phyloP scores from a whole-genome alignment of 2,113 vertebrate genomes.

The Trachemys scripta region DNA sequence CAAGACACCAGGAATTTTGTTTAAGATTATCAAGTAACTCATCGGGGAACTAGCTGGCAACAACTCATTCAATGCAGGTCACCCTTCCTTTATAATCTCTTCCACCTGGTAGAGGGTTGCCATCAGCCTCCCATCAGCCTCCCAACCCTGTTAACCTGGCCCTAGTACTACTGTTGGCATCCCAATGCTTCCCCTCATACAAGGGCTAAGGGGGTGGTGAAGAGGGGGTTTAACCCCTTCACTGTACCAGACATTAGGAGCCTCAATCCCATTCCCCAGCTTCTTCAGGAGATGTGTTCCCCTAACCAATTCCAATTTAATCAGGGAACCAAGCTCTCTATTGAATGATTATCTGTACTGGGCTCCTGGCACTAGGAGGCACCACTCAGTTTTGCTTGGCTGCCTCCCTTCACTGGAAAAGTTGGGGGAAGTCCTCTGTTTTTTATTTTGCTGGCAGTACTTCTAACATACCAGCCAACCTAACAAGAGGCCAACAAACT shows the following conservation, averaged over 20 bases:
- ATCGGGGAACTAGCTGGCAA: background rate
- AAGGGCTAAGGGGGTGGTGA: background rate
- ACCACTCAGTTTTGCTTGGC: background rate
- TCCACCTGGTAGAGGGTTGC: background rate
- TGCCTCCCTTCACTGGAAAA: background rate
- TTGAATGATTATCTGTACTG: background rate
- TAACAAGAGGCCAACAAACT: background rate
- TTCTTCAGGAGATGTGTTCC: background rate
- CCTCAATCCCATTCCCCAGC: background rate
- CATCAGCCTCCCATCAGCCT: background rate
- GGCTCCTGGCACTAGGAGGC: background rate
- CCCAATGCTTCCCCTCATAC: background rate
- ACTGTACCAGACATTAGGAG: background rate
- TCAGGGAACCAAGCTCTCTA: background rate
- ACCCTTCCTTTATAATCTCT: background rate
- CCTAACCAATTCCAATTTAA: background rate
- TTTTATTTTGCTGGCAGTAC: background rate
- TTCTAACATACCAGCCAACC: background rate
- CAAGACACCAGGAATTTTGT: background rate
- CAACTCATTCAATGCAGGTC: background rate
- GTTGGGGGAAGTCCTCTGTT: background rate
- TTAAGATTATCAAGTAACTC: background rate
- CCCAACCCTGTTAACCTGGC: background rate
- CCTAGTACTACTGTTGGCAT: fast-evolving
- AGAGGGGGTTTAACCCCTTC: background rate